phyloP scores from a whole-genome alignment of 1,140 invertebrate species.

The Caenorhabditis latens region DNA sequence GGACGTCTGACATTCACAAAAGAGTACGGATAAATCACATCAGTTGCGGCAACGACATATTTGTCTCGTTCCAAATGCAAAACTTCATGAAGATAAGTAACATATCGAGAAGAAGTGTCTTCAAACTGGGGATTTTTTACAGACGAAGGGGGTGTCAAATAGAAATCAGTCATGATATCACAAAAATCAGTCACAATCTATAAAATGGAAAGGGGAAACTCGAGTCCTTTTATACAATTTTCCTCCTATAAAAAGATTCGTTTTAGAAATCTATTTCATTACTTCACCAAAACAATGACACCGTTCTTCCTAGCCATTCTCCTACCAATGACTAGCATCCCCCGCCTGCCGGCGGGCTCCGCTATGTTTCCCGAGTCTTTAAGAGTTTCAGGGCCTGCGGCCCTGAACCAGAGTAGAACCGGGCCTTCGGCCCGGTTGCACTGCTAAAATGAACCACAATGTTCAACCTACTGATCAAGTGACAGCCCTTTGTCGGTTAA shows the following conservation, averaged over 20 bases:
- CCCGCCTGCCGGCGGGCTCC: too few species aligned
- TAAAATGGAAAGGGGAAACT: neutral
- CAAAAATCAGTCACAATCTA: too few species aligned
- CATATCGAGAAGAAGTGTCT: conserved; percentile 7
- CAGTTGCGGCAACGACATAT: neutral
- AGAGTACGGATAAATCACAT: neutral
- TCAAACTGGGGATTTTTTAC: neutral
- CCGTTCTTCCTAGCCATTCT: too few species aligned
- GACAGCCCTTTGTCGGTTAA: too few species aligned
- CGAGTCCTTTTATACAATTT: neutral
- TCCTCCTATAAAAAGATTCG: neutral
- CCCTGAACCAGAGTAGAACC: too few species aligned
- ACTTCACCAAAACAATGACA: neutral
- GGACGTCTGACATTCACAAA: neutral
- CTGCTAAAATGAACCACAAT: too few species aligned
- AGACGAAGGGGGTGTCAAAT: neutral
- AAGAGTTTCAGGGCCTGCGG: too few species aligned
- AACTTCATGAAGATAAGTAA: neutral
- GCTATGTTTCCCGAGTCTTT: too few species aligned
- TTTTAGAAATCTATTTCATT: neutral
- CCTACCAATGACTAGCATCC: neutral
- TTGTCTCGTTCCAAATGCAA: neutral
- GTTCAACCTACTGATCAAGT: too few species aligned
- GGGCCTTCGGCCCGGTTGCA: too few species aligned
- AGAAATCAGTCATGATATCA: neutral